A percentile compares a stretch with the other conserved stretches of the same genome.
These are phyloP conservation scores for Acanthurus leucopareius DNA, from an alignment of 2,797 vertebrate species.

Conservation along the genomic window DNA sequence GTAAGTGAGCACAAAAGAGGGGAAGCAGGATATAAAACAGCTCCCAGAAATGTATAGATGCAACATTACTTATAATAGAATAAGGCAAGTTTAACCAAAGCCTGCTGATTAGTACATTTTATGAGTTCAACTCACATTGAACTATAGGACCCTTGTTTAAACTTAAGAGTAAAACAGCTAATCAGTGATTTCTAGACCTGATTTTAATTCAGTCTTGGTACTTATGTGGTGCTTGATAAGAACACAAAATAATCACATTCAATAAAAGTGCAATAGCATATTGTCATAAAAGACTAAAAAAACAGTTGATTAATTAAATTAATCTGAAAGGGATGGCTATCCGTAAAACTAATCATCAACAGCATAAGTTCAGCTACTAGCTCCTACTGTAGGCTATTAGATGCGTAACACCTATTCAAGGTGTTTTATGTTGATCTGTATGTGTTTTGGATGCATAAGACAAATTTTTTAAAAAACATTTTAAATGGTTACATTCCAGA, in stretches of 20 bases:
- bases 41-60: not conserved
- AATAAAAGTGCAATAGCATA: constrained; percentile 7
- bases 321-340: not conserved
- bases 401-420: too few relatives aligned
- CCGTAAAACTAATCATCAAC: not conserved
- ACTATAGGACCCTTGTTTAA: constrained; percentile 34
- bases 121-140: not conserved
- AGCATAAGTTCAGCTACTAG: not conserved
- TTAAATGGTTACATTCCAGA: not conserved
- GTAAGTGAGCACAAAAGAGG: not conserved
- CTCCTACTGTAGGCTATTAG: too few relatives aligned
- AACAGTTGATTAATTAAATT: not conserved
- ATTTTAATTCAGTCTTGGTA: constrained; percentile 24
- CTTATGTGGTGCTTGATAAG: not conserved
- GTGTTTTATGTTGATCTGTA: not conserved
- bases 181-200: constrained; percentile 19
- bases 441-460: not conserved
- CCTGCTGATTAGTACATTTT: too few relatives aligned
- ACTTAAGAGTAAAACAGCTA: constrained; percentile 3
- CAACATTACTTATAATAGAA: not conserved
- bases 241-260: constrained; percentile 11
- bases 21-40: not conserved
- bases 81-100: not conserved
- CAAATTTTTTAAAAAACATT: not conserved
- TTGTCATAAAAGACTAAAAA: not conserved